These are phyloP conservation scores for Oreochromis grahami DNA, from an alignment of 2,797 vertebrate genomes.

Conservation along the genomic window DNA sequence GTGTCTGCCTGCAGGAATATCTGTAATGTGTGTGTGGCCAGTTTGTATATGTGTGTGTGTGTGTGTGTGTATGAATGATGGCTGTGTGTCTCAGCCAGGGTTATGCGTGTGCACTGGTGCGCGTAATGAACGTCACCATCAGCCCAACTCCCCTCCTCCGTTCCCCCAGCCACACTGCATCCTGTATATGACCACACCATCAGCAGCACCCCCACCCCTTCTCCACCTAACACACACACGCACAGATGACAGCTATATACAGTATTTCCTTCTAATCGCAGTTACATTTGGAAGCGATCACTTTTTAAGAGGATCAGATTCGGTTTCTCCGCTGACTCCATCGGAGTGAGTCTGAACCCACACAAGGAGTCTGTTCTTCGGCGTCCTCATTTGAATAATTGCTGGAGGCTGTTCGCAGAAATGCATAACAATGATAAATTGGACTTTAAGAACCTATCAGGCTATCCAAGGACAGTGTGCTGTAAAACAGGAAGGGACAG, in stretches of 20 bases:
- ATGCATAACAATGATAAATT: conserved; percentile 43
- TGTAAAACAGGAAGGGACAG: neutral
- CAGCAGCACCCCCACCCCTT: neutral
- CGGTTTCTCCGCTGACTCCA: neutral
- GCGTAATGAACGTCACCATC: conserved; percentile 75
- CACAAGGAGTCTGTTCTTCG: neutral
- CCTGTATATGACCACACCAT: conserved; percentile 31
- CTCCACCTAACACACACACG: neutral
- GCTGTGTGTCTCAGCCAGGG: conserved; percentile 49
- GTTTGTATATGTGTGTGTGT: neutral
- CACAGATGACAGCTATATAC: neutral
- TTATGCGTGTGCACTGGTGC: conserved; percentile 68
- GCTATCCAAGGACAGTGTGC: conserved; percentile 27
- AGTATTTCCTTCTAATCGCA: neutral
- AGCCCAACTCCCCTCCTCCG: neutral
- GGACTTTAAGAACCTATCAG: conserved; percentile 40
- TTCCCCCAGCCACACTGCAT: conserved; percentile 18
- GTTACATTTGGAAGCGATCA: neutral
- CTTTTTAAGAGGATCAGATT: conserved; percentile 22
- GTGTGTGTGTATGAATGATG: conserved; percentile 49
- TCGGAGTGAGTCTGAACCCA: neutral
- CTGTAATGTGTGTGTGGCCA: conserved; percentile 2
- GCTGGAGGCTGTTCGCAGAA: conserved; percentile 13
- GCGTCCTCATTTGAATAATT: conserved; percentile 31
- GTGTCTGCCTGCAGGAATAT: conserved; percentile 20